Conservation (phyloP, 1,140 invertebrate genomes). For the Melitaea cinxia region DNA sequence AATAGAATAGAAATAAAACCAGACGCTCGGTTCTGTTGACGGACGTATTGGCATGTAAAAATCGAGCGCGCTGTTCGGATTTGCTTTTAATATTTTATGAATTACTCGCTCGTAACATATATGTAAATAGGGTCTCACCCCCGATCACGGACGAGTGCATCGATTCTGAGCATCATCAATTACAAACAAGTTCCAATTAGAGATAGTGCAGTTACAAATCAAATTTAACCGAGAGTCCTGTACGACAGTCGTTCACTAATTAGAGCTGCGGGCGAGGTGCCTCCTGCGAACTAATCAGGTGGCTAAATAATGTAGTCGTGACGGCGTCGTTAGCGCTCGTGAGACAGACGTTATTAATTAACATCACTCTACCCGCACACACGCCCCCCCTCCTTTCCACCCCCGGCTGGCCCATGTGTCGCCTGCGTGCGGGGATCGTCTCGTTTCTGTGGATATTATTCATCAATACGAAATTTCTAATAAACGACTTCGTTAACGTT, state of each 20-base stretch:
- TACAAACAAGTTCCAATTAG: slow-evolving; percentile 67
- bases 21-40: slow-evolving; percentile 61
- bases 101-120: slow-evolving; percentile 50
- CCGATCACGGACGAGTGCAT: slow-evolving; percentile 41
- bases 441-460: slow-evolving; percentile 36
- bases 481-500: slow-evolving; percentile 17
- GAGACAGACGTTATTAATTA: slow-evolving; percentile 81
- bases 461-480: slow-evolving; percentile 31
- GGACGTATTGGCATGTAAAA: slow-evolving; percentile 50
- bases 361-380: slow-evolving; percentile 65
- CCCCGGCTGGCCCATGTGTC: slow-evolving; percentile 36
- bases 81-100: slow-evolving; percentile 69
- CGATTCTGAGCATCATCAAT: slow-evolving; percentile 50
- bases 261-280: slow-evolving; percentile 66
- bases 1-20: slow-evolving; percentile 79
- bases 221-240: slow-evolving; percentile 64
- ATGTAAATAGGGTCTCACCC: slow-evolving; percentile 47
- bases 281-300: slow-evolving; percentile 77
- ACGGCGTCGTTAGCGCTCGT: slow-evolving; percentile 77
- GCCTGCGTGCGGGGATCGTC: slow-evolving; percentile 35
- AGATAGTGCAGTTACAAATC: slow-evolving; percentile 74
- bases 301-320: slow-evolving; percentile 80
- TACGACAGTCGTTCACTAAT: slow-evolving; percentile 66
- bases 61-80: slow-evolving; percentile 45
- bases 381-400: slow-evolving; percentile 31